Evolutionary conservation across 1,140 invertebrate genomes (phyloP), one percentile per base, ranked within the genome.

Genomic region (Heliconius eleuchia): DNA sequence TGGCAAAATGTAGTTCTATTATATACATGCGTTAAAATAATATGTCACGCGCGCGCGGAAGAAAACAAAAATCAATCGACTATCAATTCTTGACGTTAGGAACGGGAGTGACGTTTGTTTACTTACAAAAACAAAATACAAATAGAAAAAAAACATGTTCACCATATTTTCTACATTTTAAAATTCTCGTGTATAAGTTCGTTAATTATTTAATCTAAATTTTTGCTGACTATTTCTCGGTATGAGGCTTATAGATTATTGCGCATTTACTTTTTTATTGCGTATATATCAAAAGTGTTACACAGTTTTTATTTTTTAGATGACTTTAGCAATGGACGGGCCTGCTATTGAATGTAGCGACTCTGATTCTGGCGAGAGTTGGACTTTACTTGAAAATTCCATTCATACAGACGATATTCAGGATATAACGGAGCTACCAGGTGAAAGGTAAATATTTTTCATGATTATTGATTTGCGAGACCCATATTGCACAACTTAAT

Each of bases 281-380:
- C 34, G 74, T 39, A 37, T 72, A 72, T 13, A 37, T 60, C 60
- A 46, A 39, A 16, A 39, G 16, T 46, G 34, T 76, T 23, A 60
- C 19, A 27, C 6, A 7, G 57, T 42, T 46, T 37, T 46, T 39
- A 46, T 50, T 46, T 75, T 76, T 71, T 76, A 70, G 60, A 39
- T 66, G 13, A 27, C 37, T n/a, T 75, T 71, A 30, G 85, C 86
- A 86, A 94, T 94, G 91, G 92, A 94, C 80, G 87, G 85, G 73
- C 84, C 86, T 78, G 82, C 80, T 73, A 60, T 86, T 34, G 92
- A 94, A 50, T 91, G 91, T 75, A 94, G 92, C 78, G 92, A 94
- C 86, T 94, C 92, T 23, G 92, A 94, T 81, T 94, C 92, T 42
- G 91, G 92, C 52, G 92, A 94, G 42, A 94, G 92, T 85, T 94